These are phyloP conservation scores for Rhamnusium bicolor DNA, from an alignment of 2,888 invertebrate species.

Conservation along the genomic window DNA sequence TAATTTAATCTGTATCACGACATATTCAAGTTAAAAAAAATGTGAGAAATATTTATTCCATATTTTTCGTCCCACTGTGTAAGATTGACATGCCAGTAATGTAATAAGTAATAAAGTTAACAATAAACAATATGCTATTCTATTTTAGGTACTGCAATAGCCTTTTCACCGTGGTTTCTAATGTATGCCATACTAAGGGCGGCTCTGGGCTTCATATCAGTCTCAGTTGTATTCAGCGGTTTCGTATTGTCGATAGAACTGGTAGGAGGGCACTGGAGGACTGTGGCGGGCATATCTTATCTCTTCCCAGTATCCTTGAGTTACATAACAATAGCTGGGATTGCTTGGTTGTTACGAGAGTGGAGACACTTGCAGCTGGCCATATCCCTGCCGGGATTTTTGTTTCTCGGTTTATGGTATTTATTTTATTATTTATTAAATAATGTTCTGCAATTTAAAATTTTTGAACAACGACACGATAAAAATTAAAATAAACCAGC, in stretches of 20 bases:
- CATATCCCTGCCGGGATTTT: slow-evolving; percentile 81
- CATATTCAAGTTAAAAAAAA: too few relatives aligned
- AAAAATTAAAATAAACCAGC: not conserved
- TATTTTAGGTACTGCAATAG: slow-evolving; percentile 72
- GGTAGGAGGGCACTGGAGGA: slow-evolving; percentile 86
- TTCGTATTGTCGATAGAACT: slow-evolving; percentile 86
- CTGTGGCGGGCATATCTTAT: slow-evolving; percentile 86
- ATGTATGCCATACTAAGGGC: slow-evolving; percentile 81
- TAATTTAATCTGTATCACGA: too few relatives aligned
- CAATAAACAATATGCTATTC: too few relatives aligned
- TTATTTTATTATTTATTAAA: slow-evolving; percentile 49
- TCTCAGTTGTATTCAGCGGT: slow-evolving; percentile 87
- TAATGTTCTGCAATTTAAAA: not conserved
- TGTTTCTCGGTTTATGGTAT: slow-evolving; percentile 80
- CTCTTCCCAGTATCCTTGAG: slow-evolving; percentile 85
- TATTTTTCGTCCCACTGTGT: too few relatives aligned
- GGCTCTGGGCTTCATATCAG: slow-evolving; percentile 82
- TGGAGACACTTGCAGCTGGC: slow-evolving; percentile 83
- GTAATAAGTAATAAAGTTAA: too few relatives aligned
- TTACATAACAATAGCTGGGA: slow-evolving; percentile 81
- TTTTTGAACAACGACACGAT: too few relatives aligned
- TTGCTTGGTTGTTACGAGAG: slow-evolving; percentile 81
- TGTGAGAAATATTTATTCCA: too few relatives aligned
- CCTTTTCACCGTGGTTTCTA: slow-evolving; percentile 81
- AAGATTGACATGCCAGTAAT: too few relatives aligned